A percentile compares a stretch with the other conserved stretches of the same genome.
Conservation (phyloP, 2,113 vertebrate species). For the Paralichthys olivaceus region DNA sequence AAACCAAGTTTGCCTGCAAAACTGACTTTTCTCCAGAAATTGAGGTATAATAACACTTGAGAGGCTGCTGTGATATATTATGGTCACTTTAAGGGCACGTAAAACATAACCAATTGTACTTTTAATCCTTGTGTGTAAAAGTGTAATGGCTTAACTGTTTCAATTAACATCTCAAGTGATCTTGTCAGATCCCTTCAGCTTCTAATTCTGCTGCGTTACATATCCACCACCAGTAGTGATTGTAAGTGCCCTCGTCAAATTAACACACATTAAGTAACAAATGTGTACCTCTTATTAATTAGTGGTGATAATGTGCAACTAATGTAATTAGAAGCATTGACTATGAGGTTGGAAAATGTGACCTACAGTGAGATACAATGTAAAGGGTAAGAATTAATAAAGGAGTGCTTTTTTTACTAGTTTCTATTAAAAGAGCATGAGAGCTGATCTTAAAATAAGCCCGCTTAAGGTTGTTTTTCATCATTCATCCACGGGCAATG, state of each 20-base stretch:
- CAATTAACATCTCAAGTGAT: neutral
- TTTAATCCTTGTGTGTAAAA: neutral
- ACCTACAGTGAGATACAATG: neutral
- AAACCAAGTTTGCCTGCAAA: too few species aligned
- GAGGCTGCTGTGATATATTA: neutral
- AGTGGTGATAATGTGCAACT: conserved; percentile 62
- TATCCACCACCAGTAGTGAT: conserved; percentile 26
- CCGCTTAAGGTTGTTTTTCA: neutral
- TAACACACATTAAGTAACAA: conserved; percentile 62
- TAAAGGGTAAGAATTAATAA: neutral
- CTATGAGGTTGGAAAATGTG: neutral
- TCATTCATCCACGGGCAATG: neutral
- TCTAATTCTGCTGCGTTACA: conserved; percentile 26
- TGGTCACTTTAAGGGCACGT: too few species aligned
- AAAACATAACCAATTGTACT: neutral
- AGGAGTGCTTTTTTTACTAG: neutral
- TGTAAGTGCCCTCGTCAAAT: conserved; percentile 38
- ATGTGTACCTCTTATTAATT: conserved; percentile 59
- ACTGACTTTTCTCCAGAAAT: neutral
- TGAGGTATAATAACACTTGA: neutral
- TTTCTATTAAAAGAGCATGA: conserved; percentile 3
- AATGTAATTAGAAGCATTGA: conserved; percentile 28
- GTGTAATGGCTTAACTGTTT: neutral
- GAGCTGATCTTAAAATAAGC: neutral
- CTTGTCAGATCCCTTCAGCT: neutral